These are phyloP conservation scores for Galbula dea DNA, from an alignment of 2,113 vertebrate genomes.

Conservation along the genomic window DNA sequence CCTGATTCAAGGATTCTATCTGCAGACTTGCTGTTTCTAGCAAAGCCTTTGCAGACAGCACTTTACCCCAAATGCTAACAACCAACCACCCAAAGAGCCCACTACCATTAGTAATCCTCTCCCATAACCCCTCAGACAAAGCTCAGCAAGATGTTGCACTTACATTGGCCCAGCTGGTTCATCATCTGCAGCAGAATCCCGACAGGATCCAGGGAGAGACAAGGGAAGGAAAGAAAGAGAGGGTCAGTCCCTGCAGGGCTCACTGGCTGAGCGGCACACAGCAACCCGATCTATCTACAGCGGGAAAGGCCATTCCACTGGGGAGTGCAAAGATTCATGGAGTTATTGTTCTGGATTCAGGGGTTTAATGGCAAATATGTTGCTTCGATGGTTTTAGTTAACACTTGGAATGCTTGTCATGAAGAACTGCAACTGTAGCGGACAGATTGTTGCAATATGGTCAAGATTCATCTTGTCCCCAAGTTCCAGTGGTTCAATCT, in stretches of 20 bases:
- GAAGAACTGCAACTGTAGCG: constrained; percentile 86
- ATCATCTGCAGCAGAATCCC: constrained; percentile 80
- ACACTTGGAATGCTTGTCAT: constrained; percentile 81
- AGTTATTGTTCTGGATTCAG: constrained; percentile 67
- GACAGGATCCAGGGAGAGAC: constrained; percentile 8
- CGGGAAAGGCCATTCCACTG: constrained; percentile 75
- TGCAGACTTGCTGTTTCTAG: not conserved
- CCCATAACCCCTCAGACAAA: not conserved
- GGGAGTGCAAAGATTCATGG: constrained; percentile 76
- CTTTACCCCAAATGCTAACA: not conserved
- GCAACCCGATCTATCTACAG: constrained; percentile 64
- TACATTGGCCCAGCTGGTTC: constrained; percentile 96
- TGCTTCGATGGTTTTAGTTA: constrained; percentile 80
- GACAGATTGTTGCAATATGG: constrained; percentile 78
- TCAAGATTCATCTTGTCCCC: constrained; percentile 80
- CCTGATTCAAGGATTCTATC: too few relatives aligned
- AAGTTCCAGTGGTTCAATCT: constrained; percentile 88
- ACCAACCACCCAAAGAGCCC: not conserved
- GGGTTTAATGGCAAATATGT: constrained; percentile 78
- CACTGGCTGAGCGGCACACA: not conserved
- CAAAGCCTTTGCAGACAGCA: too few relatives aligned
- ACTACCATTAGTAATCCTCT: not conserved
- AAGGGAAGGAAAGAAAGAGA: constrained; percentile 44
- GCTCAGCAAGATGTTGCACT: constrained; percentile 59
- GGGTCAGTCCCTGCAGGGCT: not conserved